phyloP scores from a whole-genome alignment of 2,797 vertebrate genomes.

The Fistularia tabacaria region DNA sequence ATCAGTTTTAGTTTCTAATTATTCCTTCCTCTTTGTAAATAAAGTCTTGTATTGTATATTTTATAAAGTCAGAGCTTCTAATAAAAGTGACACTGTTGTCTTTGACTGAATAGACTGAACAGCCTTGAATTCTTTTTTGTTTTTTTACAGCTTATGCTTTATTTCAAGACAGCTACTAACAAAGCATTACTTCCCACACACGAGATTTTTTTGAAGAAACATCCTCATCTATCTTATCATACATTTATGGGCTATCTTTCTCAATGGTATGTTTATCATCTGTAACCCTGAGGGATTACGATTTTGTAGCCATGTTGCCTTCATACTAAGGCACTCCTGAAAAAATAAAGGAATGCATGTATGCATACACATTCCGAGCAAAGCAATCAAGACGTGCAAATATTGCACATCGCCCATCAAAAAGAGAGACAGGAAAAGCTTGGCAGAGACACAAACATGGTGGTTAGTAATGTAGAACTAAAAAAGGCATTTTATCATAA shows the following conservation, averaged over 20 bases:
- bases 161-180: constrained; percentile 2
- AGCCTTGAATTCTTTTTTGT: not conserved
- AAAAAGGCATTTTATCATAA: too few relatives aligned
- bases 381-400: constrained; percentile 4
- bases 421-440: too few relatives aligned
- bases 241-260: too few relatives aligned
- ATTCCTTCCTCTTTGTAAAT: too few relatives aligned
- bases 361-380: constrained; percentile 13
- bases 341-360: constrained; percentile 14
- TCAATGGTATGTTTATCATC: too few relatives aligned
- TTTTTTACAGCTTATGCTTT: not conserved
- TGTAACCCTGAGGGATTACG: constrained; percentile 74
- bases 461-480: too few relatives aligned
- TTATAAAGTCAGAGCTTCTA: not conserved
- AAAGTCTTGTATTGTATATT: too few relatives aligned
- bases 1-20: too few relatives aligned
- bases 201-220: too few relatives aligned
- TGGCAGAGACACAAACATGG: too few relatives aligned
- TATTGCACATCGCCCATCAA: constrained; percentile 6
- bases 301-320: constrained; percentile 63
- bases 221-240: constrained; percentile 57
- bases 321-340: constrained; percentile 36
- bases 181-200: constrained; percentile 3
- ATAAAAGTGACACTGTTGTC: not conserved
- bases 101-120: constrained; percentile 9